A percentile compares a stretch with the other conserved stretches of the same genome.
Evolutionary conservation across 2,888 invertebrate genomes (phyloP).

Genomic region (Meloe dianella): DNA sequence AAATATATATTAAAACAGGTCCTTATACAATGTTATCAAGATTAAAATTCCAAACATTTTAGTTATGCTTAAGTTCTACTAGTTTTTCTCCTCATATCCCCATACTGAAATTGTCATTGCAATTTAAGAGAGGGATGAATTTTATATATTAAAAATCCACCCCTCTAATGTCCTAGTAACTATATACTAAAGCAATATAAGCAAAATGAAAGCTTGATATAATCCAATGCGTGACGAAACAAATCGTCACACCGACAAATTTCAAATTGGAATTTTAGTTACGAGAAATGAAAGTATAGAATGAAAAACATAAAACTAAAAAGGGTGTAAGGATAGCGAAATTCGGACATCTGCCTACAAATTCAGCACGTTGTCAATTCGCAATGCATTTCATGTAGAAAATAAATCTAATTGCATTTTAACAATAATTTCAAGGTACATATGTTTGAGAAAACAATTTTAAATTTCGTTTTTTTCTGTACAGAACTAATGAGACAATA

Average conservation of each 20-base stretch:
- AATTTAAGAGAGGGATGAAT: conserved; percentile 36
- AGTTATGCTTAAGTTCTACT: conserved; percentile 37
- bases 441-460: conserved; percentile 20
- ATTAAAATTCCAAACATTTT: conserved; percentile 51
- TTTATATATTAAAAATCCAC: conserved; percentile 43
- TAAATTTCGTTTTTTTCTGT: background rate
- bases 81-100: conserved; percentile 38
- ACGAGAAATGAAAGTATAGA: background rate
- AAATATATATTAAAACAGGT: conserved; percentile 42
- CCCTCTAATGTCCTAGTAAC: conserved; percentile 36
- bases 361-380: conserved; percentile 38
- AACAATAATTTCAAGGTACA: conserved; percentile 35
- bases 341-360: conserved; percentile 42
- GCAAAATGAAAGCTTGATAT: conserved; percentile 36
- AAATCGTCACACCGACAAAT: conserved; percentile 38
- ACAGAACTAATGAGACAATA: background rate
- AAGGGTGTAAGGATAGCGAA: conserved; percentile 18
- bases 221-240: conserved; percentile 39
- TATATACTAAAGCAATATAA: conserved; percentile 30
- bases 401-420: conserved; percentile 40
- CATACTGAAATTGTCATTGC: conserved; percentile 40
- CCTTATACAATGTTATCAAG: conserved; percentile 47
- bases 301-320: background rate
- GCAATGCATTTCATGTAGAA: conserved; percentile 40
- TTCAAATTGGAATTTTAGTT: conserved; percentile 37